Evolutionary conservation across 2,113 vertebrate species (phyloP).

Genomic region (Corynorhinus townsendii): DNA sequence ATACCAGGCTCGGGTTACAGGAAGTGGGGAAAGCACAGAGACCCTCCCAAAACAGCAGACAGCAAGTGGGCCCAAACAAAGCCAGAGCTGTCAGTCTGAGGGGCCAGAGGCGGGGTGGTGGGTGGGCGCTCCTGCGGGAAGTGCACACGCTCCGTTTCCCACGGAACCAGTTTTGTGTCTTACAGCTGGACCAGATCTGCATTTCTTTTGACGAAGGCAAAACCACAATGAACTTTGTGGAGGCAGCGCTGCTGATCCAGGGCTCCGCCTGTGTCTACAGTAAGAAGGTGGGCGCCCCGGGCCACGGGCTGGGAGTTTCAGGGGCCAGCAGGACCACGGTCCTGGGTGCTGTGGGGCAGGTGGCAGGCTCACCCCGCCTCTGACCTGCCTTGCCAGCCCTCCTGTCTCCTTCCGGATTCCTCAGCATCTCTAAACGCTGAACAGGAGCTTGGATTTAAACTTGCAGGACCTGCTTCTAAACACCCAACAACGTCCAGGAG

Average conservation of each 20-base stretch:
- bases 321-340: not conserved
- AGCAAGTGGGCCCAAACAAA: not conserved
- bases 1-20: not conserved
- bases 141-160: fast-evolving
- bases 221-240: conserved; percentile 92
- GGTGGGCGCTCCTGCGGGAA: fast-evolving
- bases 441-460: not conserved
- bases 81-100: not conserved
- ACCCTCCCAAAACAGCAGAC: not conserved
- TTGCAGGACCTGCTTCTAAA: not conserved
- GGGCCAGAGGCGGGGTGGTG: fast-evolving
- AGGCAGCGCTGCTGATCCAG: conserved; percentile 93
- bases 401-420: not conserved
- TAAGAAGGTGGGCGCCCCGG: conserved; percentile 85
- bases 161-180: not conserved
- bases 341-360: not conserved
- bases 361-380: not conserved
- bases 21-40: not conserved
- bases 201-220: conserved; percentile 94
- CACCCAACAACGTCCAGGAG: fast-evolving
- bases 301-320: not conserved
- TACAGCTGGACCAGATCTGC: conserved; percentile 91
- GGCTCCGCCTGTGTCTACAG: conserved; percentile 94
- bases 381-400: not conserved
- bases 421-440: not conserved